Base-by-base conservation (phyloP, 2,888 invertebrate species). In the Drosophila mayaguana region DNA sequence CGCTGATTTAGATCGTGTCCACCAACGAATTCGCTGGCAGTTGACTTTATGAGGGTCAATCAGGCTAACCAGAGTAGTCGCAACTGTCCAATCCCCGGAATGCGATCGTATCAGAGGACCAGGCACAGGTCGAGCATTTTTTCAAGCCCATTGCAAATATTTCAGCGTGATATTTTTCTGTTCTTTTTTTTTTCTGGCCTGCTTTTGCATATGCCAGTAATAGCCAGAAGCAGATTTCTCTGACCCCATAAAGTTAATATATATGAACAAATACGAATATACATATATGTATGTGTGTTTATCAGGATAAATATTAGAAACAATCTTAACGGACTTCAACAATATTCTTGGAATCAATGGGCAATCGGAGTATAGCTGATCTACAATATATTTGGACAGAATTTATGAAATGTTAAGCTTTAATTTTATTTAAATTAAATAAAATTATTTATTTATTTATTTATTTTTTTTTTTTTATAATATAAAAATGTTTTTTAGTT, bases 1-100 rank as follows among this genome's bases (percentile, higher is more conserved):
- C 46, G 61, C 72, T 74, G 86, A 83, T 86, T 82, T 78, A 67
- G 66, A 83, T 83, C 81, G 80, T 86, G 75, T 69, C 63, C 76
- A 70, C 12, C 61, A 61, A 48, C 43, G 36, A 71, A 65, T 71
- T 50, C 45, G 78, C 48, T 73, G 79, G 54, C 76, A 75, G 76
- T 81, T 86, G 84, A 81, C 86, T 86, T 88, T 78, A 84, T 88
- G 87, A 88, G 89, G 84, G 89, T 86, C 84, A 84, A 83, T 83
- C 83, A 75, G 82, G 75, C 72, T 83, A 83, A 71, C 62, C 60
- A 50, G 75, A 32, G 54, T 68, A 59, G 22, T 60, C 42, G 53
- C 34, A 50, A 53, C 42, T 61, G 53, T 62, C 53, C 53, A 34
- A 50, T 38, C 32, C 48, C 43, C 25, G 79, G 80, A 79, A 77